Percentiles rank a stretch among this genome's conserved stretches.
These are phyloP conservation scores for Troides aeacus DNA, from an alignment of 2,888 invertebrate species.

Conservation along the genomic window DNA sequence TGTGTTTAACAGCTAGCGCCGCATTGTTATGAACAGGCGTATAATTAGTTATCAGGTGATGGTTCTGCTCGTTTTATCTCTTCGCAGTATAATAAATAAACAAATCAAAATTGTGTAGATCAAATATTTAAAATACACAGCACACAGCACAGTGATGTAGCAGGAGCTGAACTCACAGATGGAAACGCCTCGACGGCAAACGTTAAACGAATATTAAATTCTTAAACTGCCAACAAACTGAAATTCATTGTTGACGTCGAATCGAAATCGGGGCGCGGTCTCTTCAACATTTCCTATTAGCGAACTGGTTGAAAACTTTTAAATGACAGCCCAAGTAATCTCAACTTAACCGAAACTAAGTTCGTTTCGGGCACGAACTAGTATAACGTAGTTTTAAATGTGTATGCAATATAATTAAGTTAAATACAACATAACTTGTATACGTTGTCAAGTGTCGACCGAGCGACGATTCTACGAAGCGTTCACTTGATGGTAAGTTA, in stretches of 20 bases:
- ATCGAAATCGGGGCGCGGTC: slow-evolving; percentile 37
- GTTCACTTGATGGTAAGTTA: too few relatives aligned
- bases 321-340: slow-evolving; percentile 42
- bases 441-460: too few relatives aligned
- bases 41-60: too few relatives aligned
- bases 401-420: too few relatives aligned
- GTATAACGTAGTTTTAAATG: neutral
- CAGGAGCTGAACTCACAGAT: neutral
- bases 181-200: neutral
- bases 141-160: neutral
- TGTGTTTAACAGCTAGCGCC: too few relatives aligned
- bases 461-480: too few relatives aligned
- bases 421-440: too few relatives aligned
- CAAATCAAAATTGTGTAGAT: too few relatives aligned
- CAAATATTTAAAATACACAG: neutral
- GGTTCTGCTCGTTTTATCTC: too few relatives aligned
- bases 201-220: neutral
- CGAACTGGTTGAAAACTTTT: slow-evolving; percentile 34
- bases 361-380: slow-evolving; percentile 31
- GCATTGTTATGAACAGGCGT: too few relatives aligned
- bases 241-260: slow-evolving; percentile 38
- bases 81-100: too few relatives aligned
- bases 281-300: slow-evolving; percentile 47
- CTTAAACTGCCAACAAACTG: slow-evolving; percentile 31
- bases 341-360: slow-evolving; percentile 39